Evolutionary conservation across 2,797 vertebrate species (phyloP).

Genomic region (Dromococcyx pavoninus): DNA sequence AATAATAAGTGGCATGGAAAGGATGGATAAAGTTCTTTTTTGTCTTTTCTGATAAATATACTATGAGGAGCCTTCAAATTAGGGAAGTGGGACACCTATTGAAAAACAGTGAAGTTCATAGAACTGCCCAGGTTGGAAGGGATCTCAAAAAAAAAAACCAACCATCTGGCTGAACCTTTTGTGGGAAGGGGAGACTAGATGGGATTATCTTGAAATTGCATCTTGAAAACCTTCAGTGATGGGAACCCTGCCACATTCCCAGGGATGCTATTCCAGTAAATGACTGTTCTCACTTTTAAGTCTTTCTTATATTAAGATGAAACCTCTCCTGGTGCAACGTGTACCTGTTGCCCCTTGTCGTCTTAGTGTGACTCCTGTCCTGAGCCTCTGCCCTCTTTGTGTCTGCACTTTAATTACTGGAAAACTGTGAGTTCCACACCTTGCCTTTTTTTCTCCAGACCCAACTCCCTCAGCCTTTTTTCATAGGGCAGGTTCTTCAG

Average conservation of each 20-base stretch:
- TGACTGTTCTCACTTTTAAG: background rate
- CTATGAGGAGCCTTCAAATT: background rate
- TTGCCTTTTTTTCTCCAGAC: background rate
- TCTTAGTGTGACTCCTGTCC: too few species aligned
- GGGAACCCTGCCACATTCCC: background rate
- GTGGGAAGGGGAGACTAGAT: background rate
- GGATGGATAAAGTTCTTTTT: background rate
- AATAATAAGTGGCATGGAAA: background rate
- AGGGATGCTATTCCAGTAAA: background rate
- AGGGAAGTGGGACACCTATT: background rate
- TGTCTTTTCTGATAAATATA: background rate
- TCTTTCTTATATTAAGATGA: background rate
- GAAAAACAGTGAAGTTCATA: background rate
- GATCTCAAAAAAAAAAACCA: background rate
- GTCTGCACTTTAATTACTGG: background rate
- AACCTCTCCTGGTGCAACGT: background rate
- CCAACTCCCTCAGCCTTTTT: background rate
- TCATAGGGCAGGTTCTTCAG: background rate
- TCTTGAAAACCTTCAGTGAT: background rate
- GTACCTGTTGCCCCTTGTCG: background rate
- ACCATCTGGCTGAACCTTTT: background rate
- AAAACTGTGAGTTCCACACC: background rate
- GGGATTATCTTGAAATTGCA: background rate
- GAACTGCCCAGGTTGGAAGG: background rate
- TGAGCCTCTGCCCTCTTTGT: background rate